Percentiles rank a stretch among this genome's conserved stretches.
Evolutionary conservation across 2,888 invertebrate species (phyloP).

Genomic region (Synergus laeviventris): DNA sequence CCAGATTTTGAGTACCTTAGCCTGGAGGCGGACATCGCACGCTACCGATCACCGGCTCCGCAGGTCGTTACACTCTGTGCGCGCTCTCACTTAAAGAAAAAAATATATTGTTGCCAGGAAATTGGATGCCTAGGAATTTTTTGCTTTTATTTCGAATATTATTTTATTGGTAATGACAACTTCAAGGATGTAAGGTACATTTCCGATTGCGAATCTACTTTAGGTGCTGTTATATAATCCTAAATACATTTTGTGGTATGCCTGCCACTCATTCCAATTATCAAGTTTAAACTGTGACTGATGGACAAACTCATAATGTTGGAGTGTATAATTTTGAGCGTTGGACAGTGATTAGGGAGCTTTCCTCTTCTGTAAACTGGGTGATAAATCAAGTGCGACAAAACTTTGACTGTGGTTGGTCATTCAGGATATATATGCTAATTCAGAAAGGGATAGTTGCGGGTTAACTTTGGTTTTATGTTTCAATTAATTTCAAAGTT

Average conservation of each 20-base stretch:
- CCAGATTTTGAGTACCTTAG: background rate
- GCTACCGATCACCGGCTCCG: background rate
- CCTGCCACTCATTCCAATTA: slow-evolving; percentile 29
- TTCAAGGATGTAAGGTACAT: background rate
- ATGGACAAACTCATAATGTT: slow-evolving; percentile 29
- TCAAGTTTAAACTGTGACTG: slow-evolving; percentile 28
- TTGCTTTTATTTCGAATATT: background rate
- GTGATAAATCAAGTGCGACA: slow-evolving; percentile 35
- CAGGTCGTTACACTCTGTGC: slow-evolving; percentile 10
- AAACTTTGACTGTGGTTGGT: slow-evolving; percentile 11
- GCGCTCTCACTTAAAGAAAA: background rate
- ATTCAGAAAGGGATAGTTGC: background rate
- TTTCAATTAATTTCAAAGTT: background rate
- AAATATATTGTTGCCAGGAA: background rate
- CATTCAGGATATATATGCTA: slow-evolving; percentile 16
- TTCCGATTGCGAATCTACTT: background rate
- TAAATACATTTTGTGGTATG: background rate
- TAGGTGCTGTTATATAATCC: background rate
- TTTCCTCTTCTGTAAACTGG: background rate
- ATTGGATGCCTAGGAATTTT: background rate
- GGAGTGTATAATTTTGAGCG: slow-evolving; percentile 2
- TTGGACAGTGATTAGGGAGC: slow-evolving; percentile 30
- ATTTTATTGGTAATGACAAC: background rate
- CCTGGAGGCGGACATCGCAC: background rate
- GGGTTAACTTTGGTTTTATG: background rate